Evolutionary conservation across 2,113 vertebrate species (phyloP), one percentile per base, ranked within the genome.

Genomic region (Sapajus apella): DNA sequence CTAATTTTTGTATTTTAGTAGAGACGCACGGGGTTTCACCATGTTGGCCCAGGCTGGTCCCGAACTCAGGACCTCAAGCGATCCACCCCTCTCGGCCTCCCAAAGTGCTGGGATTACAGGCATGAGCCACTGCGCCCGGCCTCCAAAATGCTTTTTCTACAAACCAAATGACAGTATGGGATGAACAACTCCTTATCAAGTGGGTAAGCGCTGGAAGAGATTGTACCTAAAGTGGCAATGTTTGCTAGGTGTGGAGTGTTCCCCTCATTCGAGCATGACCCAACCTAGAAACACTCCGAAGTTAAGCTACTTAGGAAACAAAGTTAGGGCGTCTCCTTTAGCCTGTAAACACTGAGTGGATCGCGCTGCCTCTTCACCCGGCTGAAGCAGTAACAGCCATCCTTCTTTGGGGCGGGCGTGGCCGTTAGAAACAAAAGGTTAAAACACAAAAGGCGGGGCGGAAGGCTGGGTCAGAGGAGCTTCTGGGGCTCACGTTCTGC

Each of bases 371-470:
- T 55, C 76, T 23, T 61, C 37, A 6, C 27, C 35, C 50, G 8
- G 23, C 76, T 40, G 68, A 72, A 35, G 89, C 93, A 4, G 8
- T 32, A 6, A 66, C n/a, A 85, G 96, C 96, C 96, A 79, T 35
- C 97, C 95, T 84, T 86, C 92, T 96, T 92, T 95, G 18, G 95
- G 95, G 96, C 97, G 97, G 98, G 98, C 96, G 98, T 98, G 98
- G 98, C 96, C 75, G 80, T 58, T 4, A 80, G 96, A 96, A 97
- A 98, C 98, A 98, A 98, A 98, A 98, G 98, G 97, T 98, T 98
- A 98, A 97, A 97, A 97, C 95, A 97, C 97, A 96, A 97, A 97
- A 97, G 98, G 97, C 96, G 37, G 97, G 90, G 96, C 87, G 66
- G 92, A 70, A 61, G 66, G 40, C 89, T 72, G 14, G 52, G 91